These are phyloP conservation scores for Lithosia quadra DNA, from an alignment of 2,888 invertebrate species.

Conservation along the genomic window DNA sequence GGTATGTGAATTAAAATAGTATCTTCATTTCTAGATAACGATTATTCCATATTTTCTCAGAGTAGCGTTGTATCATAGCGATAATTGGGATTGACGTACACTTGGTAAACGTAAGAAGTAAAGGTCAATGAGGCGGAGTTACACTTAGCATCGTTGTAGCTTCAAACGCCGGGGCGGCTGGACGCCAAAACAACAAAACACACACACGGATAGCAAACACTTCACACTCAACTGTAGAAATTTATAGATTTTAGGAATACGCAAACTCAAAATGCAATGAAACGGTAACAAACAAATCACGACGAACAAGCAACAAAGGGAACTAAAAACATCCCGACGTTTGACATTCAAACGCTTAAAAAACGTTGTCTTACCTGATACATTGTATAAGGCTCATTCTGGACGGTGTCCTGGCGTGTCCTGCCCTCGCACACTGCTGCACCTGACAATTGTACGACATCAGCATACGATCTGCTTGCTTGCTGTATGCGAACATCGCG, in stretches of 20 bases:
- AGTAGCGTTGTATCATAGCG: conserved; percentile 16
- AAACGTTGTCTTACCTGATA: conserved; percentile 87
- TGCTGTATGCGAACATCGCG: conserved; percentile 85
- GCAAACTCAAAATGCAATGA: conserved; percentile 7
- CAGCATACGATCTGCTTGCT: conserved; percentile 85
- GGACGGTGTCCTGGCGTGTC: conserved; percentile 74
- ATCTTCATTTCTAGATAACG: conserved; percentile 42
- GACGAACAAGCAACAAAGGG: not conserved
- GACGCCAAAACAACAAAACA: conserved; percentile 61
- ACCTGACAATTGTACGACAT: conserved; percentile 86
- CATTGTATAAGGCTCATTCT: conserved; percentile 93
- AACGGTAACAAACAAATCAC: not conserved
- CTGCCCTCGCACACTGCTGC: conserved; percentile 80
- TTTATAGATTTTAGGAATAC: conserved; percentile 1
- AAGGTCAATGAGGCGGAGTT: conserved; percentile 25
- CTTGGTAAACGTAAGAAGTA: conserved; percentile 21
- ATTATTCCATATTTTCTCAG: conserved; percentile 14
- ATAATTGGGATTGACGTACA: conserved; percentile 8
- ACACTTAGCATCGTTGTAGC: conserved; percentile 37
- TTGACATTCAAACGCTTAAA: not conserved
- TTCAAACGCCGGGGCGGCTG: conserved; percentile 53
- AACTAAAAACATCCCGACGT: not conserved
- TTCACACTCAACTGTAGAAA: conserved; percentile 28
- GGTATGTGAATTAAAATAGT: conserved; percentile 37
- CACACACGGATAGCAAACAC: conserved; percentile 45